These are phyloP conservation scores for Laothoe populi DNA, from an alignment of 2,888 invertebrate species.

Conservation along the genomic window DNA sequence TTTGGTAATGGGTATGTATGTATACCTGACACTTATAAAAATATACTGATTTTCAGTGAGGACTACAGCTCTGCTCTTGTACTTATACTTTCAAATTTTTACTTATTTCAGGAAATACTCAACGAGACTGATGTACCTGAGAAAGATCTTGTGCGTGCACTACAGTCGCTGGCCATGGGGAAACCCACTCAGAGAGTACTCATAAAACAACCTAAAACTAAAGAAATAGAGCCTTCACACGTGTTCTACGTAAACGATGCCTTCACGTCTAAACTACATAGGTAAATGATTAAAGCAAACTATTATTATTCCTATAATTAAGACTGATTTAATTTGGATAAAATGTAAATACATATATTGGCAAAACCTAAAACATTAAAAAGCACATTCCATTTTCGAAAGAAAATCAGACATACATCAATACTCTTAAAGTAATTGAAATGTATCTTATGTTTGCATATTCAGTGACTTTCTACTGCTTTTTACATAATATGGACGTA, in stretches of 20 bases:
- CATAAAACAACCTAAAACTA: constrained; percentile 97
- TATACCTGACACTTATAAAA: no score
- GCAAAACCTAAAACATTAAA: no score
- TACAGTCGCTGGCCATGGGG: constrained; percentile 99
- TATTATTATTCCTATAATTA: not conserved
- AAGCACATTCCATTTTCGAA: no score
- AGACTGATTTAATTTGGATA: not conserved
- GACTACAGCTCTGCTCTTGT: no score
- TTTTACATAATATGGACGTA: no score
- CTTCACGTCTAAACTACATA: constrained; percentile 98
- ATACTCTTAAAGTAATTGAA: no score
- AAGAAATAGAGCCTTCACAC: constrained; percentile 97
- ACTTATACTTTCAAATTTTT: not conserved
- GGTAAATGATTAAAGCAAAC: constrained; percentile 71
- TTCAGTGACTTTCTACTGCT: no score
- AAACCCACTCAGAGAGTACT: constrained; percentile 98
- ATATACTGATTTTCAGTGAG: no score
- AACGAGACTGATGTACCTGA: constrained; percentile 99
- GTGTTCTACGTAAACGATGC: constrained; percentile 98
- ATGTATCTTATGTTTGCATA: no score
- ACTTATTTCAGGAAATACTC: constrained; percentile 90
- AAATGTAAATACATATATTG: not conserved
- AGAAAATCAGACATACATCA: no score
- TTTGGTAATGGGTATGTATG: no score
- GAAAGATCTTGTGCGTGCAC: constrained; percentile 96